phyloP scores from a whole-genome alignment of 2,888 invertebrate species.

The Aporophyla nigra region DNA sequence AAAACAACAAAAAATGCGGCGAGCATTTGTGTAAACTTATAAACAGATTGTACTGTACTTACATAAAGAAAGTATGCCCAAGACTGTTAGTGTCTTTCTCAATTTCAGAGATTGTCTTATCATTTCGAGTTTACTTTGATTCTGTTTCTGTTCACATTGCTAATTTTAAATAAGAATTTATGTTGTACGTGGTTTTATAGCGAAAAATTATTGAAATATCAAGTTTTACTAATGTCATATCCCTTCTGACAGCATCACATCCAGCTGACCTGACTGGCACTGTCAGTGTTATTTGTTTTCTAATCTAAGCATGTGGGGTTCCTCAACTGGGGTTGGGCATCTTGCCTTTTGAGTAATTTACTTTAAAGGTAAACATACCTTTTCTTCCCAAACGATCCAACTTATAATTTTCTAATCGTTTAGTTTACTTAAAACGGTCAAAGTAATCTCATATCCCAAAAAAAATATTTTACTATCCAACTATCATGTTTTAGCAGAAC shows the following conservation, averaged over 20 bases:
- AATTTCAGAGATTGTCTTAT: conserved; percentile 86
- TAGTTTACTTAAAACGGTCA: neutral
- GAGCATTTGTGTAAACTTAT: conserved; percentile 53
- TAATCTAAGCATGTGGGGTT: too few species aligned
- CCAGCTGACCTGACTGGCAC: conserved; percentile 65
- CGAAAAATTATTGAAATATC: conserved; percentile 43
- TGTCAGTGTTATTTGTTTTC: conserved; percentile 7
- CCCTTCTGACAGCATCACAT: conserved; percentile 52
- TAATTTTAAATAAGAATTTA: conserved; percentile 64
- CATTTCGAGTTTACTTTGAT: conserved; percentile 80
- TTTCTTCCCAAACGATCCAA: neutral
- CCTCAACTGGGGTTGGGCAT: neutral
- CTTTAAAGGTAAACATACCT: neutral
- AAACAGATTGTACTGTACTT: conserved; percentile 74
- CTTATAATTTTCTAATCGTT: neutral
- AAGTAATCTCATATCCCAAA: neutral
- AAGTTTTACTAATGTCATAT: conserved; percentile 34
- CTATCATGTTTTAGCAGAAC: too few species aligned
- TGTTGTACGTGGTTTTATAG: conserved; percentile 47
- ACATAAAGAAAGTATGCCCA: conserved; percentile 81
- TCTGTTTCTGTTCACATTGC: conserved; percentile 80
- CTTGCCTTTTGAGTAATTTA: conserved; percentile 7
- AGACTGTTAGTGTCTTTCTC: conserved; percentile 84
- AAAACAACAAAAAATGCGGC: conserved; percentile 57
- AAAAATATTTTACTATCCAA: neutral